A percentile compares a stretch with the other conserved stretches of the same genome.
Evolutionary conservation across 1,140 invertebrate genomes (phyloP).

Genomic region (Drosophila sulfurigaster): DNA sequence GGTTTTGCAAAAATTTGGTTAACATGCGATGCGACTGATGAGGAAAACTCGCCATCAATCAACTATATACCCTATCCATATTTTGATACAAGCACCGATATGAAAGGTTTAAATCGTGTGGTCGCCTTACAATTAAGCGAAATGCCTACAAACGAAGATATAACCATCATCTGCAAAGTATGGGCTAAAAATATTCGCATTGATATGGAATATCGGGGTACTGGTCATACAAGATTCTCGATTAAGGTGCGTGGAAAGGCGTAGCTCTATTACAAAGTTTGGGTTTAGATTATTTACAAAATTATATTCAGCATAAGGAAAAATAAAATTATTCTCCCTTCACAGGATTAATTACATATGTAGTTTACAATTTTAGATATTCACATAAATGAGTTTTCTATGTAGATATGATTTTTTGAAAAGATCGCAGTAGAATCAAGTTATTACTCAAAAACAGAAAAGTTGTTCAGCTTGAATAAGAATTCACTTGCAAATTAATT

Average conservation of each 20-base stretch:
- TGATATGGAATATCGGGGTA: constrained; percentile 1
- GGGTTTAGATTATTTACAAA: neutral
- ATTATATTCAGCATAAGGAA: neutral
- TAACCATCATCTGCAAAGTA: constrained; percentile 31
- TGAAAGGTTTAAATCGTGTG: constrained; percentile 28
- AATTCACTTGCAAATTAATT: no score
- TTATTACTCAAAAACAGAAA: no score
- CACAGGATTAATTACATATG: no score
- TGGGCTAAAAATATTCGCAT: constrained; percentile 65
- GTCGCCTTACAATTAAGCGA: constrained; percentile 35
- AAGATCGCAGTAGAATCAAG: no score
- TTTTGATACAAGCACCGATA: constrained; percentile 10
- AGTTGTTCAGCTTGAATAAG: no score
- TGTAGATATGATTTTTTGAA: no score
- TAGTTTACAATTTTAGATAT: no score
- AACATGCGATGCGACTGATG: constrained; percentile 12
- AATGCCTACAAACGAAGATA: constrained; percentile 34
- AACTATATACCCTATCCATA: constrained; percentile 23
- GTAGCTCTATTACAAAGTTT: neutral
- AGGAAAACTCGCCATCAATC: neutral
- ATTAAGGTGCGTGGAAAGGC: neutral
- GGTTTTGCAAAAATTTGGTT: constrained; percentile 53
- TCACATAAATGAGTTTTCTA: no score
- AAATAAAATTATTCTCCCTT: no score
- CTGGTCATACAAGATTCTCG: constrained; percentile 31